Evolutionary conservation across 2,888 invertebrate species (phyloP), one percentile per base, ranked within the genome.

Genomic region (Saturnia pavonia): DNA sequence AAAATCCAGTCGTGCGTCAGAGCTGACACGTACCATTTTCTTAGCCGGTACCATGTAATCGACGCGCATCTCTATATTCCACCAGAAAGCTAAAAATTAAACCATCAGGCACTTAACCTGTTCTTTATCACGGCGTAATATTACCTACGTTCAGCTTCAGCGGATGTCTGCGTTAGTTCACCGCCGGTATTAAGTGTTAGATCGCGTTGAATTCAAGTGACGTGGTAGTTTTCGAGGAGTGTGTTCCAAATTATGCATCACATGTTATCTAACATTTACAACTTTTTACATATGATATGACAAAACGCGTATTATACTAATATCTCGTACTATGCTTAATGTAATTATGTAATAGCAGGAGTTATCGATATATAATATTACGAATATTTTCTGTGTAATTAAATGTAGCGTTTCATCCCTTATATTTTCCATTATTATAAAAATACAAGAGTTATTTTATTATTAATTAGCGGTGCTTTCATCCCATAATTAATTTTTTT

Each of bases 221-320:
- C 1, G 14, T 57, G 25, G 12, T 57, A 57, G 11, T 57, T 34
- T 16, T 27, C 1, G 6, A 34, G 14, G 63, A 63, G 12, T 34
- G 27, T 34, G 27, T 34, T 63, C 16, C 6, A 63, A 34, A 60
- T 60, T 63, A 34, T 57, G 57, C 57, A 9, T 63, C 27, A 34
- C 34, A 34, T 16, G 16, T 63, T 63, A 34, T 63, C 34, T 63
- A 34, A 42, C 76, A 73, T 75, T 22, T 54, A 7, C 14, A n/a
- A 0, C 22, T 9, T 54, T 22, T 22, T 54, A 11, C 54, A 22
- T 2, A 9, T 54, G 9, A 22, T 54, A 8, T 54, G 22, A 11
- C 8, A 1, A 54, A 22, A 54, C 2, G 16, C 7, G 19, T 51
- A 51, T 19, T 51, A n/a, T 51, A 51, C 9, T 8, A 43, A 8